Evolutionary conservation across 2,888 invertebrate genomes (phyloP).

Genomic region (Clusia tigrina): DNA sequence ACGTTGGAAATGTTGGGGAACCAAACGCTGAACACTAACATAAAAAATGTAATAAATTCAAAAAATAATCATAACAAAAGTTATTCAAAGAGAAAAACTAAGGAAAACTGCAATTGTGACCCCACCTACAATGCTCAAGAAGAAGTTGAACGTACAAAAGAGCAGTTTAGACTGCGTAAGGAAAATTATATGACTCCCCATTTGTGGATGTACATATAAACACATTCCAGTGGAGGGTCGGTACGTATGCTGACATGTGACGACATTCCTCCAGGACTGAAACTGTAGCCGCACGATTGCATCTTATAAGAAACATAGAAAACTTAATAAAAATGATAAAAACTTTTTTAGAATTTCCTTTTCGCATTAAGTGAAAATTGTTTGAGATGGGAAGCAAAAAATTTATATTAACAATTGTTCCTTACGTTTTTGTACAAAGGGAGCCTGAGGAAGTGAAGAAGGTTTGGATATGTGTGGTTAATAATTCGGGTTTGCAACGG

Average conservation of each 20-base stretch:
- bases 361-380: background rate
- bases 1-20: conserved; percentile 2
- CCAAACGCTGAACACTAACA: background rate
- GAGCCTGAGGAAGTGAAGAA: too few species aligned
- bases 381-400: too few species aligned
- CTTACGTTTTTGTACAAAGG: too few species aligned
- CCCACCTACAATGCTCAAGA: background rate
- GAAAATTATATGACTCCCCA: too few species aligned
- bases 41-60: conserved; percentile 25
- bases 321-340: conserved; percentile 22
- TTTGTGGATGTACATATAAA: too few species aligned
- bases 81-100: conserved; percentile 29
- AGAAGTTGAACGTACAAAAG: background rate
- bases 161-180: too few species aligned
- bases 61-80: conserved; percentile 32
- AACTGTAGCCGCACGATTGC: background rate
- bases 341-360: background rate
- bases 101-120: background rate
- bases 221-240: too few species aligned
- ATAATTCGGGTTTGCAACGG: too few species aligned
- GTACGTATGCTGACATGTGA: conserved; percentile 5
- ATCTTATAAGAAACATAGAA: conserved; percentile 18
- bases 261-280: conserved; percentile 1
- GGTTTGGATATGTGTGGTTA: too few species aligned
- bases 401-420: too few species aligned